These are phyloP conservation scores for Cydia pomonella DNA, from an alignment of 1,140 invertebrate genomes.

Conservation along the genomic window DNA sequence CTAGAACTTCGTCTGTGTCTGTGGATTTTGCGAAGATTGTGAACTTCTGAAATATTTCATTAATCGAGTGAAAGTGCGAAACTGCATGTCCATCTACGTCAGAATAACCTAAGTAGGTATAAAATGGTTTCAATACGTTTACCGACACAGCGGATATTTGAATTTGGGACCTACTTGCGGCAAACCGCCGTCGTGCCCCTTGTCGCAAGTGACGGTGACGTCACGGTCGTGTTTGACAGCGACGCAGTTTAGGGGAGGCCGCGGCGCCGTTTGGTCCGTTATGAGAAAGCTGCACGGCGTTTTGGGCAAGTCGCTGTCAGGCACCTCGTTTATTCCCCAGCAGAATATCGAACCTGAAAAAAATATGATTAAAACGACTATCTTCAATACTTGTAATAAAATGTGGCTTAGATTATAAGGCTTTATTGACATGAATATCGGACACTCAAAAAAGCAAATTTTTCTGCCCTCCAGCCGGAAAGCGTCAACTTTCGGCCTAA, in stretches of 20 bases:
- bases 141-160: no score
- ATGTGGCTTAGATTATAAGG: no score
- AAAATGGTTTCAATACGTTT: no score
- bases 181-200: slow-evolving; percentile 67
- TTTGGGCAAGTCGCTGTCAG: slow-evolving; percentile 45
- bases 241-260: slow-evolving; percentile 56
- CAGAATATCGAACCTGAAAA: slow-evolving; percentile 65
- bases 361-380: not conserved
- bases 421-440: not conserved
- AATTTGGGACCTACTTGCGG: slow-evolving; percentile 53
- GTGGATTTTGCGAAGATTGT: slow-evolving; percentile 57
- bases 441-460: slow-evolving; percentile 16
- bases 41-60: slow-evolving; percentile 62
- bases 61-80: not conserved
- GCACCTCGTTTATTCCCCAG: slow-evolving; percentile 64
- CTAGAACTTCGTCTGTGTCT: slow-evolving; percentile 52
- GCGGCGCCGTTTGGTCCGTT: slow-evolving; percentile 65
- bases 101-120: no score
- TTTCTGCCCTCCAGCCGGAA: no score
- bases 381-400: no score
- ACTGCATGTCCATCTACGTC: not conserved
- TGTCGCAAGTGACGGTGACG: slow-evolving; percentile 60
- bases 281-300: slow-evolving; percentile 63
- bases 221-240: slow-evolving; percentile 50
- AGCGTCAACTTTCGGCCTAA: no score